A percentile compares a stretch with the other conserved stretches of the same genome.
phyloP scores from a whole-genome alignment of 2,888 invertebrate species.

The Artemia sinica region DNA sequence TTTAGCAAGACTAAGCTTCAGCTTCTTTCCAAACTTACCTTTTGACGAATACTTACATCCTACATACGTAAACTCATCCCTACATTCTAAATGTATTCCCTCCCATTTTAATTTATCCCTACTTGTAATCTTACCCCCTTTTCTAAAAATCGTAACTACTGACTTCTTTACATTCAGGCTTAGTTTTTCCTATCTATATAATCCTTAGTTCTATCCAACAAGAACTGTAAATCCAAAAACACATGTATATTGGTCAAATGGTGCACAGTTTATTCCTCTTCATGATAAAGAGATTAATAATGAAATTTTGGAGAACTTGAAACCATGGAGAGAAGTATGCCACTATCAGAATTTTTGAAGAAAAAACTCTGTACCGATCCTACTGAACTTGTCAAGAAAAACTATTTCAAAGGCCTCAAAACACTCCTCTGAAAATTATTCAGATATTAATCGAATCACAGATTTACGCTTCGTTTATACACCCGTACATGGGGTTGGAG shows the following conservation, averaged over 20 bases:
- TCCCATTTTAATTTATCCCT: too few species aligned
- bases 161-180: too few species aligned
- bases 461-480: constrained; percentile 54
- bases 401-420: constrained; percentile 46
- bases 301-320: constrained; percentile 53
- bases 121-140: too few species aligned
- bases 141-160: too few species aligned
- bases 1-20: too few species aligned
- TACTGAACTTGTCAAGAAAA: constrained; percentile 43
- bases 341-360: constrained; percentile 41
- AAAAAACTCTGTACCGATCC: constrained; percentile 49
- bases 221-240: too few species aligned
- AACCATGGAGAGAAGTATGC: constrained; percentile 64
- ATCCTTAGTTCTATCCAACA: too few species aligned
- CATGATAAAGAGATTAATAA: constrained; percentile 70
- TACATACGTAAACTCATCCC: too few species aligned
- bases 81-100: too few species aligned
- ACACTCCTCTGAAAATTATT: constrained; percentile 39
- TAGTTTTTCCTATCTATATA: too few species aligned
- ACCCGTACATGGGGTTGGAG: constrained; percentile 95
- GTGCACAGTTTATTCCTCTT: constrained; percentile 77
- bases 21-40: too few species aligned
- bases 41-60: too few species aligned
- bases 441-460: constrained; percentile 40
- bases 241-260: constrained; percentile 90